Conservation (phyloP, 2,888 invertebrate genomes). For the Ochropleura plecta region DNA sequence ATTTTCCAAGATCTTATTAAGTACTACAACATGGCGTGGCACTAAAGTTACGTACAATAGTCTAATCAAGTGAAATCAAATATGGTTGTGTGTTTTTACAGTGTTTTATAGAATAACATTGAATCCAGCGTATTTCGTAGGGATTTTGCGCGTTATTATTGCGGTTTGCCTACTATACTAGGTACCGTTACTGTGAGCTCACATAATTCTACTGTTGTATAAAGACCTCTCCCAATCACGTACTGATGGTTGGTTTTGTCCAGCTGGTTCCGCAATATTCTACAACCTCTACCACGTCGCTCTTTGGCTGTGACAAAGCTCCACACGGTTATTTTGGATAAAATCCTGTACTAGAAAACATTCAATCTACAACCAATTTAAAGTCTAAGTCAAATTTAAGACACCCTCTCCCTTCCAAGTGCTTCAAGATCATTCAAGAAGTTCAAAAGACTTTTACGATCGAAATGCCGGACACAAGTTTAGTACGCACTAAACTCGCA, state of each 20-base stretch:
- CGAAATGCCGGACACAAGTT: constrained; percentile 38
- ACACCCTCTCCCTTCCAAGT: not conserved
- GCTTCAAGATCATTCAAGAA: constrained; percentile 27
- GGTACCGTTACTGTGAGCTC: no score
- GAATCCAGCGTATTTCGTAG: no score
- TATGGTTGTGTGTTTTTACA: no score
- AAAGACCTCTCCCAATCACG: no score
- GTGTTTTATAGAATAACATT: not conserved
- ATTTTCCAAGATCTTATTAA: not conserved
- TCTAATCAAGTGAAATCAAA: not conserved
- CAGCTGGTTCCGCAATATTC: no score
- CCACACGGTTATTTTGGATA: no score
- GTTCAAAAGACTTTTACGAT: constrained; percentile 45
- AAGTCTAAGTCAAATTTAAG: not conserved
- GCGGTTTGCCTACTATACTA: no score
- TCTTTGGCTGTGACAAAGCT: no score
- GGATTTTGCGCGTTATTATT: no score
- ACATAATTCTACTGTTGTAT: no score
- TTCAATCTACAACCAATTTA: not conserved
- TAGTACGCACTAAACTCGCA: constrained; percentile 38
- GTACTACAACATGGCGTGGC: not conserved
- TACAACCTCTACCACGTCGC: no score
- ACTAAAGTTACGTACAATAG: not conserved
- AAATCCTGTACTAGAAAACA: not conserved
- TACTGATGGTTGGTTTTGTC: no score